Evolutionary conservation across 1,140 invertebrate genomes (phyloP).

Genomic region (Heliconius hermathena): DNA sequence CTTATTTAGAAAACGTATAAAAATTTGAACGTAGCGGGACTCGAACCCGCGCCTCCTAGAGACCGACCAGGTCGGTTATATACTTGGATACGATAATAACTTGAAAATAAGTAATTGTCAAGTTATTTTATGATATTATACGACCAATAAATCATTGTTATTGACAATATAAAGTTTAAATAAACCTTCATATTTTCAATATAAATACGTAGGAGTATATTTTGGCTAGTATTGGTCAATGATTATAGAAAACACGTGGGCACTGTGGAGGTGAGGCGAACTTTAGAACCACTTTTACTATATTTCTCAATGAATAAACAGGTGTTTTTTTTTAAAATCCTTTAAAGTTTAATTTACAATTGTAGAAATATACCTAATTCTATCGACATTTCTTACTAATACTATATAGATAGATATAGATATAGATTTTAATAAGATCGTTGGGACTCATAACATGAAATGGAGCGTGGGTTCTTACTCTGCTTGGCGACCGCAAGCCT

Average conservation of each 20-base stretch:
- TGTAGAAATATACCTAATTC: neutral
- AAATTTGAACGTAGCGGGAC: no score
- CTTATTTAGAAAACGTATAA: no score
- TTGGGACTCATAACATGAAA: no score
- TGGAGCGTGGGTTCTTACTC: no score
- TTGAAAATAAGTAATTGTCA: no score
- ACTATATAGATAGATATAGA: no score
- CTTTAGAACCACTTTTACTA: constrained; percentile 70
- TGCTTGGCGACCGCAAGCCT: no score
- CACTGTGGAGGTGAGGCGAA: constrained; percentile 48
- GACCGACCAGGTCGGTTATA: no score
- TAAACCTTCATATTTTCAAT: constrained; percentile 2
- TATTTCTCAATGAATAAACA: constrained; percentile 48
- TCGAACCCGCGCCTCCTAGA: no score
- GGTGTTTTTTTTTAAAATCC: neutral
- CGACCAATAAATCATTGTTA: neutral
- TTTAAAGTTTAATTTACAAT: neutral
- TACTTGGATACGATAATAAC: no score
- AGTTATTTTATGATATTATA: no score
- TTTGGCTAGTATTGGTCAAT: constrained; percentile 72
- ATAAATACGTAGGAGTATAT: constrained; percentile 54
- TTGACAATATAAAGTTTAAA: neutral
- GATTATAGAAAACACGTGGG: constrained; percentile 55
- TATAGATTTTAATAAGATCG: no score
- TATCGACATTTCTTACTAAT: neutral